Base-by-base conservation (phyloP, 2,888 invertebrate species). In the Drosophila kokeensis region DNA sequence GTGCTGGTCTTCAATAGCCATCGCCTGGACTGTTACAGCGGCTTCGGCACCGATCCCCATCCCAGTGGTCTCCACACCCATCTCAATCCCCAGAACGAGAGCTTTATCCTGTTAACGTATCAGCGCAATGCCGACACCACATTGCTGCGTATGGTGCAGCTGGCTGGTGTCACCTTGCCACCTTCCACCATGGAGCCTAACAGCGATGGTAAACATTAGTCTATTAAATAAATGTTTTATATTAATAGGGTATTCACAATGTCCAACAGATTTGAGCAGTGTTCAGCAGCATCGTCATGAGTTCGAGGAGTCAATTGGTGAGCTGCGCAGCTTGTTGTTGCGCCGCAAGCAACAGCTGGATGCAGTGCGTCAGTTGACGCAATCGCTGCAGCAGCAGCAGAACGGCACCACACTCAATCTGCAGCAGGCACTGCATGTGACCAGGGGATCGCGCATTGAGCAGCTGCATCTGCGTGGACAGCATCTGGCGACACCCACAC, bases 11-110 rank as follows among this genome's bases (percentile, higher is more conserved):
- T 89, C 59, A 83, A 90, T 5, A 91, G 79, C 60, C 75, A 84
- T 10, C 87, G 88, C 1, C 65, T 92, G 73, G 91, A 92, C 61
- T 93, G 92, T 68, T 92, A 89, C 63, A 90, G 84, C 21, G 91
- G 87, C 30, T 92, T 91, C 27, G 72, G 68, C 0, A 76, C 79
- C 0, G 75, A 82, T 8, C 36, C 55, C 13, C 73, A 87, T 30
- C 83, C 91, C 2, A 75, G 60, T n/a, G 76, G 81, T 6, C 48
- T 92, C 21, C 69, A 84, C 4, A 82, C 77, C 10, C 89, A 89
- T 54, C 69, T 68, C 21, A 92, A 88, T 55, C 15, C 61, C 0
- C 74, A 71, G 11, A 91, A 88, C 21, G 87, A 90, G 24, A 80
- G 81, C 30, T 92, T 86, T 58, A 48, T 92, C 13, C 15, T 92